These are phyloP conservation scores for Dynastes tityus DNA, from an alignment of 2,888 invertebrate species.

Conservation along the genomic window DNA sequence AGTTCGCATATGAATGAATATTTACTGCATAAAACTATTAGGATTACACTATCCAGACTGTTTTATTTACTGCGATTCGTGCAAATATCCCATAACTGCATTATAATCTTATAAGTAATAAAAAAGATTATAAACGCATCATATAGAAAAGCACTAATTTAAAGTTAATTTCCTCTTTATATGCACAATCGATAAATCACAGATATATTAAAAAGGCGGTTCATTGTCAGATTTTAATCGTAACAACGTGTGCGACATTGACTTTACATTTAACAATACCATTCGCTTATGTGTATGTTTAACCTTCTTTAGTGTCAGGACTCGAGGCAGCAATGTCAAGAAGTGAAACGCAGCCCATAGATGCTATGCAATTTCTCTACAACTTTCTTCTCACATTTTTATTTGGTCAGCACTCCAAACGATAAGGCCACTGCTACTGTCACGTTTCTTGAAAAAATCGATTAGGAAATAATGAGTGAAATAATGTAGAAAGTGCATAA, in stretches of 20 bases:
- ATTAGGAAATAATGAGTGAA: constrained; percentile 27
- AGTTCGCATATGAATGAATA: background rate
- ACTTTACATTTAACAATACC: constrained; percentile 3
- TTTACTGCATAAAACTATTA: too few species aligned
- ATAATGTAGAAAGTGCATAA: constrained; percentile 36
- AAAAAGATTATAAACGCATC: too few species aligned
- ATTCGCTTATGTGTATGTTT: background rate
- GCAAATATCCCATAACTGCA: too few species aligned
- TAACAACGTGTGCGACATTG: constrained; percentile 3
- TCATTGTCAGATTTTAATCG: background rate
- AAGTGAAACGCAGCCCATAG: constrained; percentile 28
- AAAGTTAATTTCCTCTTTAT: too few species aligned
- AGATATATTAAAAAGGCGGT: too few species aligned
- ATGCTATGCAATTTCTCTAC: constrained; percentile 34
- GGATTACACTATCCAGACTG: too few species aligned
- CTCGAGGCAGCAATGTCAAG: constrained; percentile 18
- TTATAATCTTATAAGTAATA: too few species aligned
- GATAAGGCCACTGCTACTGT: constrained; percentile 1
- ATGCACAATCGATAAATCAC: too few species aligned
- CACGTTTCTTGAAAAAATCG: constrained; percentile 31
- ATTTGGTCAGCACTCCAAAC: constrained; percentile 10
- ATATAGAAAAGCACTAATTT: too few species aligned
- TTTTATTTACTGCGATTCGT: too few species aligned
- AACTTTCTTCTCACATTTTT: constrained; percentile 45
- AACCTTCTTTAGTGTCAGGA: constrained; percentile 27